A percentile compares a stretch with the other conserved stretches of the same genome.
phyloP scores from a whole-genome alignment of 2,113 vertebrate genomes.

The Genyomyrus donnyi region DNA sequence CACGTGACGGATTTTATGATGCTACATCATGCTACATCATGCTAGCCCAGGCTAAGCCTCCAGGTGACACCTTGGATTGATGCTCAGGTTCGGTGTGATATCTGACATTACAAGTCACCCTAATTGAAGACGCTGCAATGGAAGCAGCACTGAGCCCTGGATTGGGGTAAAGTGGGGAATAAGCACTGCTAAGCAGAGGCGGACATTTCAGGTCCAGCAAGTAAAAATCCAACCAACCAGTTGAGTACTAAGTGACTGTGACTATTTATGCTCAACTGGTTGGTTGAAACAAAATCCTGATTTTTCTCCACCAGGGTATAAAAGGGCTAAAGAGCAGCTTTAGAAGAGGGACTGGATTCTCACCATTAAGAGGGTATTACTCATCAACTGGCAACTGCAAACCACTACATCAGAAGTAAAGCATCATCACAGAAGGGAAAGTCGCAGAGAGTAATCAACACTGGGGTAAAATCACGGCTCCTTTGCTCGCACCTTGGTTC shows the following conservation, averaged over 20 bases:
- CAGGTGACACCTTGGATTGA: not conserved
- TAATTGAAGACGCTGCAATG: too few relatives aligned
- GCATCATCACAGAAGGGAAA: constrained; percentile 7
- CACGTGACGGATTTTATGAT: not conserved
- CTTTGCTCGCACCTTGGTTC: constrained; percentile 69
- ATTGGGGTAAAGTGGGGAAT: not conserved
- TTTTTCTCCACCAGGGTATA: not conserved
- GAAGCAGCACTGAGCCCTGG: not conserved
- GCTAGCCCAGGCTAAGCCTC: not conserved
- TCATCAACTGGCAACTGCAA: not conserved
- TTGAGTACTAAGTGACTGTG: too few relatives aligned
- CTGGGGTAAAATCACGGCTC: not conserved
- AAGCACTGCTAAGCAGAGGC: too few relatives aligned
- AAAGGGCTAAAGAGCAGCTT: not conserved
- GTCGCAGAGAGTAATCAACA: not conserved
- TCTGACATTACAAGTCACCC: not conserved
- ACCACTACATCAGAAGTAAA: constrained; percentile 3
- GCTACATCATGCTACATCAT: not conserved
- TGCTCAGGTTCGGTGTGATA: not conserved
- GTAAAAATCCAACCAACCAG: too few relatives aligned
- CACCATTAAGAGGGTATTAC: not conserved
- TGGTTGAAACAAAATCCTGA: too few relatives aligned
- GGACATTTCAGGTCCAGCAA: too few relatives aligned
- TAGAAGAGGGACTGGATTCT: not conserved
- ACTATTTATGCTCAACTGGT: too few relatives aligned